These are phyloP conservation scores for Drosophila miranda DNA, from an alignment of 1,140 invertebrate genomes.

Conservation along the genomic window DNA sequence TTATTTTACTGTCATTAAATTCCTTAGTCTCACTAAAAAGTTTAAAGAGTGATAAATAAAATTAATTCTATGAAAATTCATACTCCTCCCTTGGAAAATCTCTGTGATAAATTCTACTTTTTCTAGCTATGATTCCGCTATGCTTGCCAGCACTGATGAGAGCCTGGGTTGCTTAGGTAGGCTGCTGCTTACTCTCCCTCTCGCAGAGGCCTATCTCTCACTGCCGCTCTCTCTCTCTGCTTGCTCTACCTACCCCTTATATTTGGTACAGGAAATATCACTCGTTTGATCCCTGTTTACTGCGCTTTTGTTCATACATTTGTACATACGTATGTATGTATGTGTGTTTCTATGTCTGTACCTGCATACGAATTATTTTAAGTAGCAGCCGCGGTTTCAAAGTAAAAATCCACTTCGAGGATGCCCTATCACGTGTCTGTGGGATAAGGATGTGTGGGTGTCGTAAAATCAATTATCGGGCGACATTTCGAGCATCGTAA, in stretches of 20 bases:
- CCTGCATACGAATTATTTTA: conserved; percentile 36
- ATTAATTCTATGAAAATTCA: no score
- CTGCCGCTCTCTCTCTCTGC: conserved; percentile 1
- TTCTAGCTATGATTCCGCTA: not conserved
- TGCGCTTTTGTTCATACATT: conserved; percentile 8
- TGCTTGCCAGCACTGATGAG: not conserved
- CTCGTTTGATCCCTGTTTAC: conserved; percentile 58
- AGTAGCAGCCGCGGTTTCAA: conserved; percentile 26
- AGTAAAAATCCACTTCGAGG: conserved; percentile 24
- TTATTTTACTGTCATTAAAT: no score
- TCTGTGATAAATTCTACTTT: not conserved
- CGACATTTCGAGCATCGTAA: conserved; percentile 58
- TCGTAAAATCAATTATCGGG: conserved; percentile 64
- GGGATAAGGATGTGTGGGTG: conserved; percentile 6
- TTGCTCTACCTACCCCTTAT: conserved; percentile 41
- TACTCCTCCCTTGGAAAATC: no score
- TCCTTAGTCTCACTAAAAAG: no score
- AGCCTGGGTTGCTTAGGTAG: conserved; percentile 13
- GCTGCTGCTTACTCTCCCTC: not conserved
- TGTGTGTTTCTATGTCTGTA: conserved; percentile 1
- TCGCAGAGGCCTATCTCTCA: not conserved
- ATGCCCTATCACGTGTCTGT: conserved; percentile 10
- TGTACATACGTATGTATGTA: no score
- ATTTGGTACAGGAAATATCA: conserved; percentile 50
- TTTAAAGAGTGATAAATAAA: no score